Evolutionary conservation across 2,113 vertebrate genomes (phyloP).

Genomic region (Heterotis niloticus): DNA sequence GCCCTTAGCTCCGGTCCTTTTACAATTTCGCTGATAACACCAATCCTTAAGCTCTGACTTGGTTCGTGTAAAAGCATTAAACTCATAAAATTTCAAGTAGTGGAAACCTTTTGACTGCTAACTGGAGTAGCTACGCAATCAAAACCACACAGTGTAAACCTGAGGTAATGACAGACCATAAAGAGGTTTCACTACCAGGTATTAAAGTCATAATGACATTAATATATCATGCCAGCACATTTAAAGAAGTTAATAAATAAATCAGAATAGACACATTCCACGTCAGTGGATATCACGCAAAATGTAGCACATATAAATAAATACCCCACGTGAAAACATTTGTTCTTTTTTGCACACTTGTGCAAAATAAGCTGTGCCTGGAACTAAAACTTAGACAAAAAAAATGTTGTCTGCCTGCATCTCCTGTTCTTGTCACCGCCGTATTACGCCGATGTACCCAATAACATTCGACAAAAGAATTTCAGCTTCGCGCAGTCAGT

Average conservation of each 20-base stretch:
- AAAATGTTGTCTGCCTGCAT: neutral
- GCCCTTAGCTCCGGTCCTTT: no score
- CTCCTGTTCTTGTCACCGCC: no score
- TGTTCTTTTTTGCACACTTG: constrained; percentile 11
- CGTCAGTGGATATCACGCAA: neutral
- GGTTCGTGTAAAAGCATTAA: neutral
- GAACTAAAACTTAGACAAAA: no score
- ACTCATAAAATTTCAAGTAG: constrained; percentile 3
- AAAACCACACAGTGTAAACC: constrained; percentile 1
- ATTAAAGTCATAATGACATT: neutral
- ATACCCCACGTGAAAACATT: neutral
- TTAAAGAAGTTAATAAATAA: neutral
- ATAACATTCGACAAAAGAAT: no score
- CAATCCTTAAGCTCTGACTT: neutral
- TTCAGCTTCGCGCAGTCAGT: no score
- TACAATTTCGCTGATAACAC: neutral
- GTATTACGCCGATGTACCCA: no score
- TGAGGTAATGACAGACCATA: neutral
- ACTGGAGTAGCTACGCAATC: neutral
- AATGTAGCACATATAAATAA: neutral
- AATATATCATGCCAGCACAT: neutral
- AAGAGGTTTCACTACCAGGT: neutral
- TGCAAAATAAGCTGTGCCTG: neutral
- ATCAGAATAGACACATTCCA: neutral
- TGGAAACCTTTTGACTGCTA: neutral